Percentiles rank a stretch among this genome's conserved stretches.
Evolutionary conservation across 2,888 invertebrate genomes (phyloP).

Genomic region (Hemaris fuciformis): DNA sequence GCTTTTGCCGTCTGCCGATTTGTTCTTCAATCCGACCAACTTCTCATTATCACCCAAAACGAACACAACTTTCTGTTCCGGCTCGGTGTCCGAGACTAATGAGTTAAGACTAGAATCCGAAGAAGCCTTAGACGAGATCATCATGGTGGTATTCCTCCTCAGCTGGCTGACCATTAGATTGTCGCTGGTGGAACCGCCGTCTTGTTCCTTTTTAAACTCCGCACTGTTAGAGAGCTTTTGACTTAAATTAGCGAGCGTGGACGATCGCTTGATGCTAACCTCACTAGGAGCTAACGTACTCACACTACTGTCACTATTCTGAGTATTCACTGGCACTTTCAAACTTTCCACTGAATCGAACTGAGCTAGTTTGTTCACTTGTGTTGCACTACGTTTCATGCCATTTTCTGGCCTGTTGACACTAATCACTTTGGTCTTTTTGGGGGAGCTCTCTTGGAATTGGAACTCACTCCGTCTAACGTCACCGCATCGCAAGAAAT

Average conservation of each 20-base stretch:
- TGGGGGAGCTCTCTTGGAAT: constrained; percentile 53
- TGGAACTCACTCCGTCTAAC: constrained; percentile 78
- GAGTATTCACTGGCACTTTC: constrained; percentile 54
- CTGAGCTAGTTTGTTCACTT: constrained; percentile 32
- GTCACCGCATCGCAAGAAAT: constrained; percentile 92
- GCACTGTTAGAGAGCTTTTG: constrained; percentile 66
- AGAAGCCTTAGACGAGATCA: constrained; percentile 52
- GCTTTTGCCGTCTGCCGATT: constrained; percentile 63
- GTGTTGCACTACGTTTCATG: constrained; percentile 38
- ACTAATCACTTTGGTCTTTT: constrained; percentile 58
- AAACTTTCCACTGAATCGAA: constrained; percentile 33
- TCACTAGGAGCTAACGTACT: constrained; percentile 58
- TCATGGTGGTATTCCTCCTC: constrained; percentile 57
- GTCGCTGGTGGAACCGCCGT: constrained; percentile 38
- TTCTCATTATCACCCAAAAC: constrained; percentile 87
- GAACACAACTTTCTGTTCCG: constrained; percentile 82
- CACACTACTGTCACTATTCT: constrained; percentile 57
- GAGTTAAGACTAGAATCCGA: constrained; percentile 65
- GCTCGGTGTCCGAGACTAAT: constrained; percentile 52
- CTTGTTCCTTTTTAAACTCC: constrained; percentile 37
- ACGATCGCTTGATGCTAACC: constrained; percentile 55
- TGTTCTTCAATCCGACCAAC: constrained; percentile 84
- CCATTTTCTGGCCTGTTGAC: constrained; percentile 33
- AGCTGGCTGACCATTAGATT: constrained; percentile 43
- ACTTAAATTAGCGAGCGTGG: constrained; percentile 60